phyloP scores from a whole-genome alignment of 2,113 vertebrate species.

The Salvelinus namaycush region DNA sequence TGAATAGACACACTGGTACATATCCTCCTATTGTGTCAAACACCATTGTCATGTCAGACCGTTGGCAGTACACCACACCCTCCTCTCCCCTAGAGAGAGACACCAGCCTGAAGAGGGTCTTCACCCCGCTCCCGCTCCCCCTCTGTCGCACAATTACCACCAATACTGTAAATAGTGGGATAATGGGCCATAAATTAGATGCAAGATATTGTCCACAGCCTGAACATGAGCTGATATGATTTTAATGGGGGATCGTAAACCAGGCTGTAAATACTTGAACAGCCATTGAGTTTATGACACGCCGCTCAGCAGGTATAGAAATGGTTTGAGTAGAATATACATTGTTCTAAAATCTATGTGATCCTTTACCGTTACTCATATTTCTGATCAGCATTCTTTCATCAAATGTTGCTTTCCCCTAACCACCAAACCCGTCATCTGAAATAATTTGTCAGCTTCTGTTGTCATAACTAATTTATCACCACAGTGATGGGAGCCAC shows the following conservation, averaged over 20 bases:
- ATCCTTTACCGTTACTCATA: too few species aligned
- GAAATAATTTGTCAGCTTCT: too few species aligned
- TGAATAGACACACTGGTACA: background rate
- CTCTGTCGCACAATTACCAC: slow-evolving; percentile 32
- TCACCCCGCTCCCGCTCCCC: background rate
- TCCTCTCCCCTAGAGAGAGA: background rate
- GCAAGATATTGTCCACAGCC: slow-evolving; percentile 26
- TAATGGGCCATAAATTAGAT: slow-evolving; percentile 42
- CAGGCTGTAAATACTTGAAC: slow-evolving; percentile 8
- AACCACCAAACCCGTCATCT: too few species aligned
- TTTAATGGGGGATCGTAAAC: slow-evolving; percentile 48
- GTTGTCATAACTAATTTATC: too few species aligned
- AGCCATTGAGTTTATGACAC: background rate
- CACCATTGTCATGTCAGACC: background rate
- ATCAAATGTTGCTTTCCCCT: too few species aligned
- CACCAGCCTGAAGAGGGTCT: background rate
- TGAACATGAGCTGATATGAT: slow-evolving; percentile 31
- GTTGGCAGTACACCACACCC: background rate
- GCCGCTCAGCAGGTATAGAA: background rate
- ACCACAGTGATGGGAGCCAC: too few species aligned
- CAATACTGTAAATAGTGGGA: slow-evolving; percentile 30
- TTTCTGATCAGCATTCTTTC: too few species aligned
- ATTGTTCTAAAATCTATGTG: too few species aligned
- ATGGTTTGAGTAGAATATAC: background rate
- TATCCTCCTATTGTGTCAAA: background rate